Evolutionary conservation across 2,797 vertebrate genomes (phyloP).

Genomic region (Podarcis siculus): DNA sequence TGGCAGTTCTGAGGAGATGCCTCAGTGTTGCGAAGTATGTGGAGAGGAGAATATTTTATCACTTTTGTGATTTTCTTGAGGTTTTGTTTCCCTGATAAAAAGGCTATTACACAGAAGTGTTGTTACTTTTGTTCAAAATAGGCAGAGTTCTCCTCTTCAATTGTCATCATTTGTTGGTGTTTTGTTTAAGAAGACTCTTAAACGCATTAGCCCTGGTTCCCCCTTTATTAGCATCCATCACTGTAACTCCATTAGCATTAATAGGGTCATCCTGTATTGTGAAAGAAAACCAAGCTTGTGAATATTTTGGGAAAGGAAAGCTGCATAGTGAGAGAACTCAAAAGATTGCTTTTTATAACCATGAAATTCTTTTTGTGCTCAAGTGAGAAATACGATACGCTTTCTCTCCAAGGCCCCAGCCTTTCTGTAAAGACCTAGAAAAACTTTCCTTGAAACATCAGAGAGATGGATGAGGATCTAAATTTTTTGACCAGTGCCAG

Average conservation of each 20-base stretch:
- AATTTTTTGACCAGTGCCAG: not conserved
- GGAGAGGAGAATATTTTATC: not conserved
- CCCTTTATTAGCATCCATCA: not conserved
- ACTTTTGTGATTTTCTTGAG: not conserved
- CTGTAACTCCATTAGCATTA: not conserved
- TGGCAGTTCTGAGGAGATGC: not conserved
- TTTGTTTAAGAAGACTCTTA: not conserved
- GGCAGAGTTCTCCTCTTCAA: not conserved
- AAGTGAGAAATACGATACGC: conserved; percentile 13
- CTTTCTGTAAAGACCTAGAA: not conserved
- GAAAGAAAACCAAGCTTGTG: not conserved
- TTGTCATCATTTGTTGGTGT: not conserved
- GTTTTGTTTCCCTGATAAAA: not conserved
- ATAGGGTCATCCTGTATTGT: conserved; percentile 3
- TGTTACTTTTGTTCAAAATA: conserved; percentile 7
- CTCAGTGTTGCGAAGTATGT: not conserved
- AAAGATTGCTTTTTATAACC: conserved; percentile 33
- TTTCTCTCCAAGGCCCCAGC: not conserved
- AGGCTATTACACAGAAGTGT: not conserved
- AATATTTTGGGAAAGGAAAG: conserved; percentile 19
- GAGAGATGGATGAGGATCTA: not conserved
- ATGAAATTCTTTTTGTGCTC: conserved; percentile 18
- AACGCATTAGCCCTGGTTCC: not conserved
- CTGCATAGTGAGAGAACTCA: conserved; percentile 8
- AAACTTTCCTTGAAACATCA: conserved; percentile 9